Percentiles rank a stretch among this genome's conserved stretches.
Evolutionary conservation across 2,888 invertebrate species (phyloP).

Genomic region (Callinectes sapidus): DNA sequence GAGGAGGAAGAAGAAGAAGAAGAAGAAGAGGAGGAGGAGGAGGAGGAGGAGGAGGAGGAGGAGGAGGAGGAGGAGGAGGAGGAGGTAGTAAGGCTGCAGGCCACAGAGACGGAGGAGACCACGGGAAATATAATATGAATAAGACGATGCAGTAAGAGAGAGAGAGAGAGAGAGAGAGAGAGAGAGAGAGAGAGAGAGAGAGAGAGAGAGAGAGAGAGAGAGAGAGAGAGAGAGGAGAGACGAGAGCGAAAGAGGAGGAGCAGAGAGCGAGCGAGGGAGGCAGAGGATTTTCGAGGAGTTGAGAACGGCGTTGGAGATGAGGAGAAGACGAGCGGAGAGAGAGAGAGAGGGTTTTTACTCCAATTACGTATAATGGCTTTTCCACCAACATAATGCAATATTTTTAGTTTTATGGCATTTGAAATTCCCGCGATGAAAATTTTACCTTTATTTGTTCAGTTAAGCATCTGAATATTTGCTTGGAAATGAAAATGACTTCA

Average conservation of each 20-base stretch:
- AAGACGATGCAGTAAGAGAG: neutral
- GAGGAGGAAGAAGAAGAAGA: neutral
- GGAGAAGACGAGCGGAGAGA: too few relatives aligned
- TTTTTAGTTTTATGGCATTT: slow-evolving; percentile 5
- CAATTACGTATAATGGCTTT: neutral
- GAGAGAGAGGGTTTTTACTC: neutral
- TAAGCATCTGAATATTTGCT: neutral
- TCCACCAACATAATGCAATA: neutral
- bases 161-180: slow-evolving; percentile 6
- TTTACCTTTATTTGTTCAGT: neutral
- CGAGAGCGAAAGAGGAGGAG: too few relatives aligned
- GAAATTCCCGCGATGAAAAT: neutral
- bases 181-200: neutral
- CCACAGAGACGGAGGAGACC: neutral
- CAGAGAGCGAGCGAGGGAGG: too few relatives aligned
- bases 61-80: neutral
- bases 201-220: neutral
- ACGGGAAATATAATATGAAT: neutral
- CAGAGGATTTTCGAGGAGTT: too few relatives aligned
- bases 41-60: neutral
- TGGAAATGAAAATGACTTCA: neutral
- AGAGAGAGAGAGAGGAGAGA: slow-evolving; percentile 10
- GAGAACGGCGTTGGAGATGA: too few relatives aligned
- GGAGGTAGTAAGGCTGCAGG: neutral
- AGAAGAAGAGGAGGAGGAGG: neutral